Evolutionary conservation across 2,113 vertebrate species (phyloP), one percentile per base, ranked within the genome.

Genomic region (Varanus komodoensis): DNA sequence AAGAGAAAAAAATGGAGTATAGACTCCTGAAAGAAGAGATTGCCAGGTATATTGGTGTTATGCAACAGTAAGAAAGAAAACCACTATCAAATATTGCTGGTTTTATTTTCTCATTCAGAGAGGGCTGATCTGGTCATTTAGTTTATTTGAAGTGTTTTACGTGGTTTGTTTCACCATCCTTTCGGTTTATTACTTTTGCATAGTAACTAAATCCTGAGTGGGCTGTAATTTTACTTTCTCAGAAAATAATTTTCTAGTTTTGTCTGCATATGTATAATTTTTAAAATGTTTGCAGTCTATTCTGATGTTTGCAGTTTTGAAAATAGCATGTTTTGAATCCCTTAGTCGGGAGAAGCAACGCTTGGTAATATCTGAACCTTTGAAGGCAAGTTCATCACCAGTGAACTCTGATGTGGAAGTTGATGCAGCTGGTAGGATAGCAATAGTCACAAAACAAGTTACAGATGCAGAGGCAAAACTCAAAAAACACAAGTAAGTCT

Each of bases 301-400:
- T 52, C 44, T 8, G 38, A 57, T 23, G n/a, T 48, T 68, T 69
- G 12, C n/a, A 27, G 32, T 44, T 14, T 71, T 86, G 11, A 79
- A 80, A 86, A 75, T 74, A 88, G 54, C 44, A 44, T 68, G 54
- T 54, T 93, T 92, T 94, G 85, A 52, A 92, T 92, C 9, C 93
- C 6, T 19, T 91, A 99, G 98, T 95, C 97, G 98, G 84, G 99
- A 99, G 96, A 99, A 98, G 94, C 99, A 98, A 77, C 98, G 97
- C 87, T 95, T 97, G 87, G 90, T 98, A 93, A 98, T 97, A 92
- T 97, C 97, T 3, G 97, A 97, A 93, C 92, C 95, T 9, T 57
- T 97, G 84, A 97, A 90, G 84, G 94, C 95, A 74, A 96, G 61
- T 74, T 88, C 92, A 0, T 97, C 97, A 3, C 96, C 98, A 21